These are phyloP conservation scores for human DNA, from an alignment of 2,113 vertebrate species.

Conservation along the genomic window GRCh38 chr9:97810501-97811000, in stretches of 20 bases:
- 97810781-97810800: neutral
- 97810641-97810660: neutral
- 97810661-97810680: neutral
- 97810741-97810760: neutral
- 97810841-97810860: neutral
- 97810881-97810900: neutral
- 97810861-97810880: neutral
- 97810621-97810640: neutral
- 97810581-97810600: too few relatives aligned
- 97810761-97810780: neutral
- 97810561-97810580: neutral
- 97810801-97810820: neutral
- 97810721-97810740: neutral
- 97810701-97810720: neutral
- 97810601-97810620: too few relatives aligned
- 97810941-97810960: neutral
- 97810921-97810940: neutral
- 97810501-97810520: neutral
- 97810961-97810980: neutral
- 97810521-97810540: neutral
- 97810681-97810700: neutral
- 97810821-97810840: neutral
- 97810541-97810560: neutral
- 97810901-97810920: slow-evolving; percentile 12
- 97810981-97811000: neutral